Evolutionary conservation across 1,140 invertebrate species (phyloP), one percentile per base, ranked within the genome.

Genomic region (Orius insidiosus): DNA sequence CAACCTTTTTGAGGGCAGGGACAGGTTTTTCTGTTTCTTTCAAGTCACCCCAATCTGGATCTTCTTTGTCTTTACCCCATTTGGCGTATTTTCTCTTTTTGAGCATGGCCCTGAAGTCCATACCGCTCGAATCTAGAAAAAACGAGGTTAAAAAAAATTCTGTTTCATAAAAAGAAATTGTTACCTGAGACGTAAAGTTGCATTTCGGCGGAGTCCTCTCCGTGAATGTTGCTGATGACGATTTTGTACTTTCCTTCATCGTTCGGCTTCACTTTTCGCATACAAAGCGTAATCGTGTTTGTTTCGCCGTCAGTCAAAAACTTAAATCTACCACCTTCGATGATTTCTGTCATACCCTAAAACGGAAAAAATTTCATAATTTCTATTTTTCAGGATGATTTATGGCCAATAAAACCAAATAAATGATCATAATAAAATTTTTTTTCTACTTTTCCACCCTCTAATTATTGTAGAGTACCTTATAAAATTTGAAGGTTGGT

Each of bases 81-180:
- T 93, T 90, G 56, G 85, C 83, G 58, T 92, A 90, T 66, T 93
- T 93, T 59, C 89, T 80, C 66, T 94, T 93, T 64, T 96, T 96
- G 49, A 99, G 70, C 80, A 96, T 86, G 50, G 90, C 76, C 68
- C 95, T 79, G 80, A 98, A 99, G 67, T 99, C 95, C 82, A 98
- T 89, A 57, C 87, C 89, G 66, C 85, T 87, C 50, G 90, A 77
- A 75, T 90, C 85, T 89, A 45, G 2, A 47, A 40, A 24, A 16
- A 10, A 40, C 5, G n/a, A 15, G 15, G 18, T 10, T 5, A 30
- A 24, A 16, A 15, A 50, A 33, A 7, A 24, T 24, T 24, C 24
- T 24, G 24, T 24, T 24, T 24, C 7, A 4, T 7, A 24, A 24
- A 24, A 4, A 24, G 24, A 4, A 62, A n/a, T n/a, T n/a, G n/a